These are phyloP conservation scores for Bombycilla garrulus DNA, from an alignment of 2,113 vertebrate species.

Conservation along the genomic window DNA sequence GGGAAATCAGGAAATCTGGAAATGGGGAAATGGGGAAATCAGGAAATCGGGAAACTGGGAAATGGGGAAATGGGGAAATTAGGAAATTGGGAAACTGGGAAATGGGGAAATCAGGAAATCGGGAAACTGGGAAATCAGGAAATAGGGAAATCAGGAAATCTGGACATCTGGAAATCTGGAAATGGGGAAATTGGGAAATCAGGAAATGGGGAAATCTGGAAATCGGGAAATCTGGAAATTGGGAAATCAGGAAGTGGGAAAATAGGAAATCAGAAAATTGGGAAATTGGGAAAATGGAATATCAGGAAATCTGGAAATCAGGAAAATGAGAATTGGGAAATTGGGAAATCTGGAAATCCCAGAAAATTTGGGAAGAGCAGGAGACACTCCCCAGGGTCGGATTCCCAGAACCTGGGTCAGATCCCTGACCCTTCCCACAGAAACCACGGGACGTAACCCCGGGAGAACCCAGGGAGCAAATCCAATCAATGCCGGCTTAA, in stretches of 20 bases:
- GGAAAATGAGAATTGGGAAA: background rate
- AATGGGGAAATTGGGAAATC: background rate
- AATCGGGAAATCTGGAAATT: background rate
- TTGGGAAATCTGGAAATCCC: background rate
- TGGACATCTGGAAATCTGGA: rapidly evolving
- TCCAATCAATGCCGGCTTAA: background rate
- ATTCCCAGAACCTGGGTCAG: background rate
- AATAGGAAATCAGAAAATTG: rapidly evolving
- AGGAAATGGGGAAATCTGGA: rapidly evolving
- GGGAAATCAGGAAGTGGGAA: rapidly evolving
- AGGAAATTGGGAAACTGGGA: background rate
- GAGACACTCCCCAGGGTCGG: background rate
- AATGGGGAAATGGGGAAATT: background rate
- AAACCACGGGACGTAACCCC: rapidly evolving
- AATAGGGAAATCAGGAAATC: rapidly evolving
- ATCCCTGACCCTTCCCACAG: background rate
- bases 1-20: rapidly evolving
- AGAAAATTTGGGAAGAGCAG: background rate
- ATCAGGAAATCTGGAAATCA: background rate
- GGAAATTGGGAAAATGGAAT: background rate
- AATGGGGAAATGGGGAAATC: rapidly evolving
- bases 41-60: background rate
- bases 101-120: background rate
- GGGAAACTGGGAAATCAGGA: background rate
- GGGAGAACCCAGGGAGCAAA: background rate